Evolutionary conservation across 2,888 invertebrate genomes (phyloP).

Genomic region (Eurois occulta): DNA sequence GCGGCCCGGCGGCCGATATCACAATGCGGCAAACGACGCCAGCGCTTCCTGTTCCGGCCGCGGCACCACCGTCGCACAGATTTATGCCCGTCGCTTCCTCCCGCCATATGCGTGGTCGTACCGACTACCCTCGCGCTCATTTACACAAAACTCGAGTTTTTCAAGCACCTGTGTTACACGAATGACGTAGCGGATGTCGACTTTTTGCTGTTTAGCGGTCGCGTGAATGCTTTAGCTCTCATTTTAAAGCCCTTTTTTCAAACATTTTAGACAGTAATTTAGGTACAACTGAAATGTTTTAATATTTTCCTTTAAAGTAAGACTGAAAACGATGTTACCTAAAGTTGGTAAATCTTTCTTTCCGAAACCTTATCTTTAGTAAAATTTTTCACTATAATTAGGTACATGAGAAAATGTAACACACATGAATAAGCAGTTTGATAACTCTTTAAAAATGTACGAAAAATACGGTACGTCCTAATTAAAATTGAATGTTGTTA

Average conservation of each 20-base stretch:
- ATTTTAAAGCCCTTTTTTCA: conserved; percentile 40
- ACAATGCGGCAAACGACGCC: conserved; percentile 91
- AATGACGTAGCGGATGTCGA: conserved; percentile 77
- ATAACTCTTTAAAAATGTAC: conserved; percentile 26
- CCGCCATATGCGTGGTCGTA: conserved; percentile 84
- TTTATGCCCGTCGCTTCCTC: conserved; percentile 90
- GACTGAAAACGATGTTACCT: neutral
- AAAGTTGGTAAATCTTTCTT: neutral
- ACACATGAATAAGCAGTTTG: neutral
- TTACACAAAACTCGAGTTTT: conserved; percentile 89
- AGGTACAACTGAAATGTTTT: neutral
- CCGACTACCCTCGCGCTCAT: conserved; percentile 85
- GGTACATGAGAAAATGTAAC: conserved; percentile 2
- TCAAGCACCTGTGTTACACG: conserved; percentile 86
- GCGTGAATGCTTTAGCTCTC: conserved; percentile 55
- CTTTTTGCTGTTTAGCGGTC: conserved; percentile 76
- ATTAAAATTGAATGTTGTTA: conserved; percentile 75
- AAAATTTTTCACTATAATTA: neutral
- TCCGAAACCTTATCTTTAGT: neutral
- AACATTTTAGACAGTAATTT: conserved; percentile 26
- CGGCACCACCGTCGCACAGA: conserved; percentile 88
- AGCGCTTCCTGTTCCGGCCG: conserved; percentile 89
- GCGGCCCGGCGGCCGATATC: conserved; percentile 87
- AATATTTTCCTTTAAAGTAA: neutral
- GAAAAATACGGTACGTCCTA: conserved; percentile 63